phyloP scores from a whole-genome alignment of 2,113 vertebrate species.

The Ictidomys tridecemlineatus region DNA sequence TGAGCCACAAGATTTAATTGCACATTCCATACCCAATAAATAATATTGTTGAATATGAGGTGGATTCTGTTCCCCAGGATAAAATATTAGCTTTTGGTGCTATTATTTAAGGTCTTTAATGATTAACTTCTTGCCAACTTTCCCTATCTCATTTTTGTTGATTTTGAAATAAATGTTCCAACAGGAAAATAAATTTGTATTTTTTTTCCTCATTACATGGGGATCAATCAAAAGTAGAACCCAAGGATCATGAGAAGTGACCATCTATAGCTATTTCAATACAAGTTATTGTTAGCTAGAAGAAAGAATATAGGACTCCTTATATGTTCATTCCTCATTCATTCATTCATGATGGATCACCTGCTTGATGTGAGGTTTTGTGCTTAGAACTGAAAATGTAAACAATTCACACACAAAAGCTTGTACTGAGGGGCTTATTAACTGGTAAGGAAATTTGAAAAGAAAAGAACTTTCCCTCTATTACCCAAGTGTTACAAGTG shows the following conservation, averaged over 20 bases:
- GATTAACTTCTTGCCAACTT: background rate
- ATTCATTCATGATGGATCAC: background rate
- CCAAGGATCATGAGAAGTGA: background rate
- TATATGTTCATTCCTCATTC: background rate
- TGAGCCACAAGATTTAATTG: background rate
- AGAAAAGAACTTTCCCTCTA: background rate
- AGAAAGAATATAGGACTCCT: background rate
- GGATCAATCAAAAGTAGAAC: background rate
- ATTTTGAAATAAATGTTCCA: constrained; percentile 55
- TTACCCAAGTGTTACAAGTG: background rate
- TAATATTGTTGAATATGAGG: background rate
- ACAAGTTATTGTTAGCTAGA: background rate
- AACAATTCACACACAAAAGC: background rate
- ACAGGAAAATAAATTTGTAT: background rate
- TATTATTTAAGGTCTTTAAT: background rate
- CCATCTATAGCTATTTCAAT: background rate
- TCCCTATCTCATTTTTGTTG: background rate
- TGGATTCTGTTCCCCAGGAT: constrained; percentile 5
- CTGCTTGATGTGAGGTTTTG: background rate
- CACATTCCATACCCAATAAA: background rate
- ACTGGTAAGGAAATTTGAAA: background rate
- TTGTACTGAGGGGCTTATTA: background rate
- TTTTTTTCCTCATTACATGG: background rate
- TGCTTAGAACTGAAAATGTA: background rate
- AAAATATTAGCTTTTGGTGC: constrained; percentile 3